phyloP scores from a whole-genome alignment of 2,113 vertebrate genomes.

The Brachyhypopomus occidentalis region DNA sequence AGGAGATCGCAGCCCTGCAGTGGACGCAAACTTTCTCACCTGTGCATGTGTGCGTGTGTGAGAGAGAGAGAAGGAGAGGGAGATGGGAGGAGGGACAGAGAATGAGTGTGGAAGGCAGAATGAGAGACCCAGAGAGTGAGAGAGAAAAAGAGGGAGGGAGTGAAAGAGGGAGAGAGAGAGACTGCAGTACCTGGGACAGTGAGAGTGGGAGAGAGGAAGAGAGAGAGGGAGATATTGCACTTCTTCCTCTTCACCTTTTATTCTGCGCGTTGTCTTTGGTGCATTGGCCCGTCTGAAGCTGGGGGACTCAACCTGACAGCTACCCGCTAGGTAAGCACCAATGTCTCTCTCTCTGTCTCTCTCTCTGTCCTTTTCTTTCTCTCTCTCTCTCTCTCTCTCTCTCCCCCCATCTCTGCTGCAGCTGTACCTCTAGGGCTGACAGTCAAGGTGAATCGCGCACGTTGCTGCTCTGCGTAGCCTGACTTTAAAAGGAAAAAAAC shows the following conservation, averaged over 20 bases:
- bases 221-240: slow-evolving; percentile 52
- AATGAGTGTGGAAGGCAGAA: slow-evolving; percentile 56
- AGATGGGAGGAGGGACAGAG: slow-evolving; percentile 34
- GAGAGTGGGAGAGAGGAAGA: slow-evolving; percentile 48
- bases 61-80: slow-evolving; percentile 37
- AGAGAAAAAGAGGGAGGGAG: slow-evolving; percentile 42
- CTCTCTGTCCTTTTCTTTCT: slow-evolving; percentile 43
- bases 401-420: slow-evolving; percentile 52
- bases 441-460: slow-evolving; percentile 71
- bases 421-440: slow-evolving; percentile 64
- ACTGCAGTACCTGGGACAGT: slow-evolving; percentile 72
- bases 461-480: slow-evolving; percentile 39
- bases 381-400: slow-evolving; percentile 48
- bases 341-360: slow-evolving; percentile 42
- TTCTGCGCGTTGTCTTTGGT: slow-evolving; percentile 63
- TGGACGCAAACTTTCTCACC: slow-evolving; percentile 70
- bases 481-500: slow-evolving; percentile 41
- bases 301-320: slow-evolving; percentile 60
- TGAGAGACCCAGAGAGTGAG: slow-evolving; percentile 38
- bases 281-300: slow-evolving; percentile 64
- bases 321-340: slow-evolving; percentile 68
- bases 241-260: slow-evolving; percentile 54
- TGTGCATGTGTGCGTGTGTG: slow-evolving; percentile 25
- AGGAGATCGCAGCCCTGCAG: slow-evolving; percentile 51
- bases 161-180: slow-evolving; percentile 57